Base-by-base conservation (phyloP, 2,797 vertebrate genomes). In the Hipposideros larvatus region DNA sequence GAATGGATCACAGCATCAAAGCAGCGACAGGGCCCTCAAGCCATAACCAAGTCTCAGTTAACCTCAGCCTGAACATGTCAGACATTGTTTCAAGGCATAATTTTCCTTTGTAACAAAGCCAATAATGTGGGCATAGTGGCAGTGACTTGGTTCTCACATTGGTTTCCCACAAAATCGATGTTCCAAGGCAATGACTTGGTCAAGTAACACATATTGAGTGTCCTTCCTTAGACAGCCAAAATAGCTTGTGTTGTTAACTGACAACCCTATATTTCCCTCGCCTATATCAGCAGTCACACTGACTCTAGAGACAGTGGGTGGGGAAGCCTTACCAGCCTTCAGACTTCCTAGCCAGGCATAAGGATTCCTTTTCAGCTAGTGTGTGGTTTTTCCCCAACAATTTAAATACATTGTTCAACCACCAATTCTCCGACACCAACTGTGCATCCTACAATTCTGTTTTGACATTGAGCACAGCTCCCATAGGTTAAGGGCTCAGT, bases 71-170 rank as follows among this genome's bases (percentile, higher is more conserved):
- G 1, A 80, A 95, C 91, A 84, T 2, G 70, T 82, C 74, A 95
- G 87, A 93, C 75, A 10, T 79, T 83, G 65, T 94, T 79, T 63
- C 46, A 53, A 90, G 55, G 61, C 24, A 48, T 80, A 19, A 53
- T 55, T 71, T 91, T 87, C 80, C 59, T 96, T 79, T 95, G 85
- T 94, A 83, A 73, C 0, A n/a, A 90, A 85, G 71, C 91, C 93
- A 96, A 71, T 59, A 80, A 48, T 87, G 85, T 92, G 87, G 79
- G 88, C 46, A 90, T 19, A 7, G 59, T 80, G 86, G 80, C 71
- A 34, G 19, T 77, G 41, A 80, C 71, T 65, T 74, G 75, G 80
- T 71, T 41, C 28, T 79, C 77, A 75, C 15, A 0, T 16, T 24
- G 75, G n/a, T 84, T 87, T 95, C 94, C 84, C 93, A 80, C 91